A percentile compares a stretch with the other conserved stretches of the same genome.
These are phyloP conservation scores for Ormyrus pomaceus DNA, from an alignment of 2,888 invertebrate species.

Conservation along the genomic window DNA sequence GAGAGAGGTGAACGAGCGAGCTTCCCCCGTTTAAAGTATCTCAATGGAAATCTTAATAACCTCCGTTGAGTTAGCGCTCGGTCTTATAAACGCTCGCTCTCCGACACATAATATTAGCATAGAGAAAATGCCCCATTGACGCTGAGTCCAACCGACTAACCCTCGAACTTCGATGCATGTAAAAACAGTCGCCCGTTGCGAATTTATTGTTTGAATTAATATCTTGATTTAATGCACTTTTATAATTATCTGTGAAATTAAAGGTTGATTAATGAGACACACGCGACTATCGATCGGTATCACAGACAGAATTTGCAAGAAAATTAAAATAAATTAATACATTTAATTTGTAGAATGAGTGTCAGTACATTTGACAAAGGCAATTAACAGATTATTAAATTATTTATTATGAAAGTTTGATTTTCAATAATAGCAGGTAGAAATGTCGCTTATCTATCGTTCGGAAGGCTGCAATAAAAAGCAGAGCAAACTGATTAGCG, in stretches of 20 bases:
- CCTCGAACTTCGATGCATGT: not conserved
- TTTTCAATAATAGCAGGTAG: too few species aligned
- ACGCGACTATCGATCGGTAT: not conserved
- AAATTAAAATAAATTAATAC: too few species aligned
- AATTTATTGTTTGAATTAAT: constrained; percentile 53
- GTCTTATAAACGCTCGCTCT: constrained; percentile 7
- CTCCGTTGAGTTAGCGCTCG: constrained; percentile 39
- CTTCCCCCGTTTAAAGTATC: constrained; percentile 51
- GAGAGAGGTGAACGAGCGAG: constrained; percentile 13
- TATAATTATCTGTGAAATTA: not conserved
- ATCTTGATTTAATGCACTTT: constrained; percentile 52
- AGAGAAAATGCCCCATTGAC: constrained; percentile 47
- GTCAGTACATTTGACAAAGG: too few species aligned
- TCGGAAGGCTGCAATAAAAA: not conserved
- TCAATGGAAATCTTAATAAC: constrained; percentile 56
- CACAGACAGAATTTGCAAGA: not conserved
- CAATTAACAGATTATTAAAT: too few species aligned
- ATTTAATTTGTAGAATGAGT: too few species aligned
- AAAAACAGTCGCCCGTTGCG: not conserved
- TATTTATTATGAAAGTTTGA: too few species aligned
- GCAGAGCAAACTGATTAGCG: constrained; percentile 9
- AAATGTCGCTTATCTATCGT: not conserved
- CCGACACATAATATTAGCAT: constrained; percentile 51
- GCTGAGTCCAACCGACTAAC: not conserved
- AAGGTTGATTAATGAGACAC: not conserved